Percentiles rank a stretch among this genome's conserved stretches.
Evolutionary conservation across 1,140 invertebrate species (phyloP).

Genomic region (Pseudomyrmex flavicornis): DNA sequence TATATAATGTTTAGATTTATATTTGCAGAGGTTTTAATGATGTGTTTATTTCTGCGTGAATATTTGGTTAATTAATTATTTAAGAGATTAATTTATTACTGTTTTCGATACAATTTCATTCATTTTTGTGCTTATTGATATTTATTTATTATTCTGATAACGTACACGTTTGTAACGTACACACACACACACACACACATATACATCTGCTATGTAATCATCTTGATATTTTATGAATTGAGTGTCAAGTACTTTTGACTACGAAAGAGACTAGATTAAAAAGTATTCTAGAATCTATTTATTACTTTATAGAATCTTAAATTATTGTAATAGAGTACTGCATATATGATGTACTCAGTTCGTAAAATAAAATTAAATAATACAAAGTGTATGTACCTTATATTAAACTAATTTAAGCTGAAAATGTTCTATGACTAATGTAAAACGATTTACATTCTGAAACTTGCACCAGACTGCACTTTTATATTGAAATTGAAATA

Average conservation of each 20-base stretch:
- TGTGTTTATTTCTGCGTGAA: neutral
- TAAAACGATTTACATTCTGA: neutral
- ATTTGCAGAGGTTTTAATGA: neutral
- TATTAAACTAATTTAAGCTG: constrained; percentile 3
- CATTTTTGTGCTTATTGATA: constrained; percentile 1
- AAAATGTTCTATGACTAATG: neutral
- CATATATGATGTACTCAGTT: neutral
- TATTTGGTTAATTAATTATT: constrained; percentile 11
- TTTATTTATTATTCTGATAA: constrained; percentile 9
- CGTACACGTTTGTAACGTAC: neutral
- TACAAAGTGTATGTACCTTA: constrained; percentile 1
- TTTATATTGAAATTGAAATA: constrained; percentile 26
- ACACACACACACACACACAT: neutral
- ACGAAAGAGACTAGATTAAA: neutral
- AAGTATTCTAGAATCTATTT: neutral
- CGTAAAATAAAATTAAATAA: constrained; percentile 9
- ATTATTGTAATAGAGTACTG: neutral
- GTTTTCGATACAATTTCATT: neutral
- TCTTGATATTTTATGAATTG: constrained; percentile 31
- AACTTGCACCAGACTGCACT: neutral
- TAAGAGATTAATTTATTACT: constrained; percentile 19
- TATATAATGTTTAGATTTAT: neutral
- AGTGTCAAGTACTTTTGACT: neutral
- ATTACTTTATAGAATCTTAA: neutral
- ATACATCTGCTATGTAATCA: neutral